Evolutionary conservation across 2,113 vertebrate species (phyloP).

Genomic region (Coturnix japonica): DNA sequence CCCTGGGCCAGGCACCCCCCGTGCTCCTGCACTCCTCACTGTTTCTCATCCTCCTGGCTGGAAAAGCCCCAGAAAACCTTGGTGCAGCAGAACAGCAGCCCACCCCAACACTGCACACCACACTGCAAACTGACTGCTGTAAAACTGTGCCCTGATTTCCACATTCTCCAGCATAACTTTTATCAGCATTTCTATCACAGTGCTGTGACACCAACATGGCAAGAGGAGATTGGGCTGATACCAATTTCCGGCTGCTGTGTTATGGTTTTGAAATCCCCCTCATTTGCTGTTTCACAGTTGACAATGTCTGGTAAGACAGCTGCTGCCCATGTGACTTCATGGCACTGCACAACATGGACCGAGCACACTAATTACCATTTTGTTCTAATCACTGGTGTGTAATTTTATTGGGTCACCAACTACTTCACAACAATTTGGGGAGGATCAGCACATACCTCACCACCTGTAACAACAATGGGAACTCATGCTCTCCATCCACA

Average conservation of each 20-base stretch:
- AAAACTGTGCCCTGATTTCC: accelerated
- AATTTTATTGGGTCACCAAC: neutral
- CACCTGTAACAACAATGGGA: neutral
- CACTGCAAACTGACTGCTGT: accelerated
- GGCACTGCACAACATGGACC: accelerated
- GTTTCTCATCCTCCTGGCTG: too few species aligned
- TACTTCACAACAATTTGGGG: neutral
- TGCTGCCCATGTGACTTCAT: accelerated
- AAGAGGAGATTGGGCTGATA: neutral
- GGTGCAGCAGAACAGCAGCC: too few species aligned
- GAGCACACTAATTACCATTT: accelerated
- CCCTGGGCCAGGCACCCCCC: too few species aligned
- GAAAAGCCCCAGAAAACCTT: neutral
- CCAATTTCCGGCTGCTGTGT: neutral
- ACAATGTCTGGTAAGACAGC: neutral
- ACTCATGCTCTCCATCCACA: accelerated
- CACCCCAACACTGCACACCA: neutral
- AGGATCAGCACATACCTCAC: neutral
- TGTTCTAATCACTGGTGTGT: neutral
- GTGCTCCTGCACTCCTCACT: too few species aligned
- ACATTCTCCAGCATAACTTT: neutral
- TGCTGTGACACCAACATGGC: neutral
- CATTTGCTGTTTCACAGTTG: neutral
- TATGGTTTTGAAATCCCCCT: neutral
- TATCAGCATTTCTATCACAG: neutral